phyloP scores from a whole-genome alignment of 30 jellyfish, hydroid and myxozoan species.

The Catostylus mosaicus region DNA sequence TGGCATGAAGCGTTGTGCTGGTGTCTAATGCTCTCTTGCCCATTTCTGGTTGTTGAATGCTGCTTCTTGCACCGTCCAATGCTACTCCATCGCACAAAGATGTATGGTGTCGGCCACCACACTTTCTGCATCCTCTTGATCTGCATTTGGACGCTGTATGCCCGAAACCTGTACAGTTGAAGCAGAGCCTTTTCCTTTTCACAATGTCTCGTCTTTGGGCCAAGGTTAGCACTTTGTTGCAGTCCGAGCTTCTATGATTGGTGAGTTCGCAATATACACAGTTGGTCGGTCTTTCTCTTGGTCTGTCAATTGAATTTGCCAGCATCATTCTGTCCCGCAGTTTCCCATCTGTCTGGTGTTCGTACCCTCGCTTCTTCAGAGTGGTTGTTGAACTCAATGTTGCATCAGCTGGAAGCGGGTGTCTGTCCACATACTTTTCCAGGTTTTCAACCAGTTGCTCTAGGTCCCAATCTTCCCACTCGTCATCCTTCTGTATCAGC shows the following conservation, averaged over 20 bases:
- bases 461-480: slow-evolving; percentile 66
- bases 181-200: too few species aligned
- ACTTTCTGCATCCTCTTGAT: background rate
- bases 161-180: too few species aligned
- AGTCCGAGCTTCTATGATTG: slow-evolving; percentile 58
- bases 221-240: too few species aligned
- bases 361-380: slow-evolving; percentile 35
- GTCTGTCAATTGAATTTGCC: slow-evolving; percentile 44
- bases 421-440: slow-evolving; percentile 66
- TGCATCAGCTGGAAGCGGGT: slow-evolving; percentile 60
- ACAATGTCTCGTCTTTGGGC: too few species aligned
- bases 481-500: slow-evolving; percentile 47
- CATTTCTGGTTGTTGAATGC: slow-evolving; percentile 16
- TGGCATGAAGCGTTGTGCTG: slow-evolving; percentile 45
- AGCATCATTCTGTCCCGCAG: slow-evolving; percentile 69
- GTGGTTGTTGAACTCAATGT: slow-evolving; percentile 18
- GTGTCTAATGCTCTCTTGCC: slow-evolving; percentile 26
- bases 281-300: too few species aligned
- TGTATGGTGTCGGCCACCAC: slow-evolving; percentile 62
- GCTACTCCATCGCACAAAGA: slow-evolving; percentile 55
- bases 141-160: too few species aligned
- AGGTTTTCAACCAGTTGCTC: slow-evolving; percentile 70
- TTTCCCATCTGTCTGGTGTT: slow-evolving; percentile 48
- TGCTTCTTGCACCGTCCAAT: slow-evolving; percentile 27
- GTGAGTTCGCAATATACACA: too few species aligned